Base-by-base conservation (phyloP, 2,888 invertebrate genomes). In the Ophion ventricosus region DNA sequence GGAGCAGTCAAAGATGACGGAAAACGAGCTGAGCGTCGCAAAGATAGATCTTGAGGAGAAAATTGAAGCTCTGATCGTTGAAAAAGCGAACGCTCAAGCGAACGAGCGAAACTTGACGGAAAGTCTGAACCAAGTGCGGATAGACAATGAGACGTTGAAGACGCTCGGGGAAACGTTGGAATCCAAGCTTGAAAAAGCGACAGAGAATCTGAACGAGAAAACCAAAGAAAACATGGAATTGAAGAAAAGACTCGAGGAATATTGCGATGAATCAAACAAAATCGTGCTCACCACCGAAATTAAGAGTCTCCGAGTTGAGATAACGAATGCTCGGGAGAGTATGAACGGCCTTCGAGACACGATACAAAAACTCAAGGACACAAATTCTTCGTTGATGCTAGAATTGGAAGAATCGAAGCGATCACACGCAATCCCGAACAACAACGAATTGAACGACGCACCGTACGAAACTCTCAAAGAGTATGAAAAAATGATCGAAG, bases 401-500 rank as follows among this genome's bases (percentile, higher is more conserved):
- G 29, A 85, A 72, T 63, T 79, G 10, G 80, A 81, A 63, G 67
- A 64, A 43, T 40, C 74, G 8, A 59, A 59, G n/a, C 49, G n/a
- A 8, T 49, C 43, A 1, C 43, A 63, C 10, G 23, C 35, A 69
- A 69, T 11, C 14, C 25, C 2, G 8, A 72, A 54, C 7, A 56
- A 78, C n/a, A 8, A 26, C n/a, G 20, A 64, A 57, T 66, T 40
- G 3, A 49, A 57, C 1, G 35, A 70, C 10, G 26, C 80, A 20
- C 20, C 79, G 11, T 56, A 79, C n/a, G 23, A 54, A 49, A 61
- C 74, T 7, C 66, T 75, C 17, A 61, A 67, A 17, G 69, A 83
- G 25, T 83, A 83, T 40, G 80, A 83, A 57, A 64, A 69, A n/a
- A 80, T 66, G 63, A 35, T 85, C 35, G 59, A 70, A 11, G 77